Base-by-base conservation (phyloP, 2,797 vertebrate genomes). In the Schizopygopsis malacanthus region DNA sequence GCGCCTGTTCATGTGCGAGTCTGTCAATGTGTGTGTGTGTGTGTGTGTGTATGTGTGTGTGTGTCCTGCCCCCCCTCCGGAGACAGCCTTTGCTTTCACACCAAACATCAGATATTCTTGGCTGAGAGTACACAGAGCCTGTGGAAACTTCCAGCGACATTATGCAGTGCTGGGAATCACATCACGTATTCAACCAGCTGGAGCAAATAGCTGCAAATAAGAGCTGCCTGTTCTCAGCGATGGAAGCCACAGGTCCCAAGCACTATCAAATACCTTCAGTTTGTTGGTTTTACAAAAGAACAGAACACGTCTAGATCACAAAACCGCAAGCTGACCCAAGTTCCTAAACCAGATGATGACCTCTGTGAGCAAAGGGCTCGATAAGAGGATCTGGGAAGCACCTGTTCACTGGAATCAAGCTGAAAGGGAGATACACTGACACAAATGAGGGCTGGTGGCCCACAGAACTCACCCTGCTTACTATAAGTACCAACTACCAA, bases 351-450 rank as follows among this genome's bases (percentile, higher is more conserved):
- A 77, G 81, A 69, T 28, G 65, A 82, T 45, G 47, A 78, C 39
- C 73, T 73, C 15, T 41, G 37, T 22, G 56, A 22, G 6, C 76
- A 79, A 85, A 79, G 22, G 4, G 18, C 22, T 33, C 11, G 54
- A 81, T 85, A 79, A 87, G 79, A 87, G 41, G 73, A 85, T 85
- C 73, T 78, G 63, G 45, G 67, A 67, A 47, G 73, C 83, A 88
- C 59, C 84, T 85, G 80, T 72, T 85, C 47, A 15, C 25, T 16
- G 3, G 47, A 82, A 85, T 85, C 89, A 92, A 92, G 92, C 81
- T 85, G 89, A 92, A 92, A 90, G 82, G 83, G 54, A 86, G 88
- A 88, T 89, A 88, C 63, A 86, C 45, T 82, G 86, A 90, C 80
- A 89, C 91, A 92, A 89, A 84, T 39, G 65, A 77, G 63, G 41